A percentile compares a stretch with the other conserved stretches of the same genome.
Evolutionary conservation across 35 echinoderm and acorn worm species (phyloP).

Genomic region (Lytechinus pictus): DNA sequence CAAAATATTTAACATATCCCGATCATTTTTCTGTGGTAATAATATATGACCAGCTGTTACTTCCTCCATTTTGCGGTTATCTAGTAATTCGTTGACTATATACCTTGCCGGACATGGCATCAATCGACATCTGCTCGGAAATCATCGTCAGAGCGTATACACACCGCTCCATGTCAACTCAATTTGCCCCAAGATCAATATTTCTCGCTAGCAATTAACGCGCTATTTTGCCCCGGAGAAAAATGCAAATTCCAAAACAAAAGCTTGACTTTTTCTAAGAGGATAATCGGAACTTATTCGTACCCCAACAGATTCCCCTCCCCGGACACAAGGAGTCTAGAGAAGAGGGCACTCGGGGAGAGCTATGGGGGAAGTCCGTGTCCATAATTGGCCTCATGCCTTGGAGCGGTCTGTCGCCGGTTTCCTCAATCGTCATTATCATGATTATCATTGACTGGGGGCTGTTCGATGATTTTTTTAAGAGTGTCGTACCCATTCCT

Average conservation of each 20-base stretch:
- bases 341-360: background rate
- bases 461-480: background rate
- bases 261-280: background rate
- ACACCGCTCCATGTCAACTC: background rate
- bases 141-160: background rate
- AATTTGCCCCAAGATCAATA: background rate
- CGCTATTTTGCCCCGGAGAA: background rate
- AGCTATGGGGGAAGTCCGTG: background rate
- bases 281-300: background rate
- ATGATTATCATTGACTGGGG: background rate
- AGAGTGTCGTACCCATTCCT: background rate
- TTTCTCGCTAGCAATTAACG: background rate
- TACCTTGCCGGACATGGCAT: background rate
- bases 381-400: slow-evolving; percentile 16
- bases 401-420: background rate
- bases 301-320: background rate
- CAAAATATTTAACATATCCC: no score
- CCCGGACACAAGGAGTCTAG: slow-evolving; percentile 14
- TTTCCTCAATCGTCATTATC: background rate
- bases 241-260: background rate
- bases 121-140: background rate
- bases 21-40: no score
- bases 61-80: background rate
- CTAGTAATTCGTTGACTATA: background rate
- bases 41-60: background rate